Evolutionary conservation across 2,113 vertebrate genomes (phyloP), one percentile per base, ranked within the genome.

Genomic region (Pituophis catenifer): DNA sequence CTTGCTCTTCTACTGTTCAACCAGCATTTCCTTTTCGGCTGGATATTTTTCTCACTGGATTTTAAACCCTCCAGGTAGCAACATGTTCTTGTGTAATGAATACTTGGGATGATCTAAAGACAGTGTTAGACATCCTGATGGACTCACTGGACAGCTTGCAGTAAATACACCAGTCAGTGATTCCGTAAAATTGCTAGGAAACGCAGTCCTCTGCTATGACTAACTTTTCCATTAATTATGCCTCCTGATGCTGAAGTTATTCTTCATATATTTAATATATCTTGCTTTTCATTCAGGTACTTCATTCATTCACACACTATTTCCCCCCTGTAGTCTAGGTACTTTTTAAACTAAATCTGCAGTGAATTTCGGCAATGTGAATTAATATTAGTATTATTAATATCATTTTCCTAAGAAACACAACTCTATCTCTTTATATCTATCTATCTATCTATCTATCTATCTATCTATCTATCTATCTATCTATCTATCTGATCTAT

Each of bases 11-110:
- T 8, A 1, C 89, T 17, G 3, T 10, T 29, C 48, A 48, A 8
- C 44, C 8, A 15, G 29, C 24, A 29, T 94, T 55, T 91, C 89
- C 87, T 89, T 94, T 94, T 48, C 59, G 3, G 50, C 52, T 88
- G 50, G 50, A 29, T 54, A 8, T 57, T 57, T 58, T 59, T 90
- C 89, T n/a, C 5, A 24, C 5, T 70, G 9, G 23, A 70, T 90
- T 52, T 50, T n/a, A 70, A n/a, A 17, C 23, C 33, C 24, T 65
- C 26, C 26, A 75, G 59, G 48, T n/a, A 53, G 15, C 65, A 9
- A 75, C 3, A 5, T 53, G 29, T 13, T 70, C 59, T 19, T 21
- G 44, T 52, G 44, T 52, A 12, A 38, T 48, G 19, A 58, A 48
- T 57, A 29, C 57, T 23, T 23, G 55, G 52, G 48, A 33, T 89